These are phyloP conservation scores for Eupithecia pulchellata DNA, from an alignment of 2,888 invertebrate genomes.

Conservation along the genomic window DNA sequence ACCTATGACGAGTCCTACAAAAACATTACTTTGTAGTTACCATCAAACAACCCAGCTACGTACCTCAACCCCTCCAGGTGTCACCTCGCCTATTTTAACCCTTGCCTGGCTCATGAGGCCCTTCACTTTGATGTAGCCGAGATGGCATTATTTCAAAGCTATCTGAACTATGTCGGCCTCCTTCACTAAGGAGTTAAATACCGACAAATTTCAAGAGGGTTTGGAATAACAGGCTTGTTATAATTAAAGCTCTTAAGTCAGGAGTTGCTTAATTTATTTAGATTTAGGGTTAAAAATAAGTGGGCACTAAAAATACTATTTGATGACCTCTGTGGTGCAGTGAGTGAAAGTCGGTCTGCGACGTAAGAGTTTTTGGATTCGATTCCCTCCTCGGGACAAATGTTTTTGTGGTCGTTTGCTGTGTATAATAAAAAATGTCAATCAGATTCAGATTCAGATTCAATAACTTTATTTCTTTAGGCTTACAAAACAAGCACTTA, in stretches of 20 bases:
- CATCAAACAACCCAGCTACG: slow-evolving; percentile 39
- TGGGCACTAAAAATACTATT: too few relatives aligned
- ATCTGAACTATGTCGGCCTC: slow-evolving; percentile 44
- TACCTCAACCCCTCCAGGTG: slow-evolving; percentile 59
- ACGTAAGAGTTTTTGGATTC: too few relatives aligned
- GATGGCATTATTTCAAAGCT: slow-evolving; percentile 54
- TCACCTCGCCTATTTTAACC: slow-evolving; percentile 62
- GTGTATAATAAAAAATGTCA: too few relatives aligned
- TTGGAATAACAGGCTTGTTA: slow-evolving; percentile 18
- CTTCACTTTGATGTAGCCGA: slow-evolving; percentile 66
- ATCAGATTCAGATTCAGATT: too few relatives aligned
- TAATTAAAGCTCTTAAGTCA: slow-evolving; percentile 3
- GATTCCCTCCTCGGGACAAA: too few relatives aligned
- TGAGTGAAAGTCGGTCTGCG: too few relatives aligned
- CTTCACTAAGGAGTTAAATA: slow-evolving; percentile 33
- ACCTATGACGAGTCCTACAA: background rate
- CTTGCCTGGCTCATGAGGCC: slow-evolving; percentile 54
- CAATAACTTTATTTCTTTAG: too few relatives aligned
- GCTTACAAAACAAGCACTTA: too few relatives aligned
- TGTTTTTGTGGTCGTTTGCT: too few relatives aligned
- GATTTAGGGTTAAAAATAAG: background rate
- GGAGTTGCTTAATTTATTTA: slow-evolving; percentile 6
- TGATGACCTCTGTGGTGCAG: too few relatives aligned
- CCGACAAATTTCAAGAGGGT: slow-evolving; percentile 29
- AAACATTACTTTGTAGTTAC: slow-evolving; percentile 21